These are phyloP conservation scores for Xestia xanthographa DNA, from an alignment of 2,888 invertebrate genomes.

Conservation along the genomic window DNA sequence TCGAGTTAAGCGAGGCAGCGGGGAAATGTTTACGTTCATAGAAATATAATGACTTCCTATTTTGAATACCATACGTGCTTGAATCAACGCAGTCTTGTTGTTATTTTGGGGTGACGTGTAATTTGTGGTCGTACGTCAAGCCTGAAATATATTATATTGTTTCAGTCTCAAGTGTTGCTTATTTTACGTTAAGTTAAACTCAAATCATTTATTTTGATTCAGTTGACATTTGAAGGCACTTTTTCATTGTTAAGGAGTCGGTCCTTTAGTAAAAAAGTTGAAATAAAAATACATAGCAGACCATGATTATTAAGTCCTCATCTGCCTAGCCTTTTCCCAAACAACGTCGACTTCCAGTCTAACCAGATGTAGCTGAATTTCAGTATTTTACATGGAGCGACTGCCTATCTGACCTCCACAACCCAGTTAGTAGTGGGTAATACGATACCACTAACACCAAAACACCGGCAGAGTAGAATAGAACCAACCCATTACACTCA, in stretches of 20 bases:
- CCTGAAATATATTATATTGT: neutral
- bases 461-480: too few species aligned
- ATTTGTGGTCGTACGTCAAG: neutral
- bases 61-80: conserved; percentile 50
- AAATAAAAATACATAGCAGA: neutral
- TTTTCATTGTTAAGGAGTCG: neutral
- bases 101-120: conserved; percentile 24
- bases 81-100: conserved; percentile 23
- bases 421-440: too few species aligned
- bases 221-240: neutral
- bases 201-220: neutral
- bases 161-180: neutral
- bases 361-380: too few species aligned
- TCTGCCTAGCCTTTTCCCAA: neutral
- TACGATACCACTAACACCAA: too few species aligned
- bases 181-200: neutral
- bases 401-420: too few species aligned
- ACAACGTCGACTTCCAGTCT: neutral
- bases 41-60: conserved; percentile 56
- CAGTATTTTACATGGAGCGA: too few species aligned
- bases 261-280: neutral
- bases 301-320: neutral
- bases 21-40: conserved; percentile 49
- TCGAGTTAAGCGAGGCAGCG: conserved; percentile 33
- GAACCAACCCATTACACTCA: too few species aligned